Percentiles rank a stretch among this genome's conserved stretches.
These are phyloP conservation scores for Clinocottus analis DNA, from an alignment of 2,113 vertebrate genomes.

Conservation along the genomic window DNA sequence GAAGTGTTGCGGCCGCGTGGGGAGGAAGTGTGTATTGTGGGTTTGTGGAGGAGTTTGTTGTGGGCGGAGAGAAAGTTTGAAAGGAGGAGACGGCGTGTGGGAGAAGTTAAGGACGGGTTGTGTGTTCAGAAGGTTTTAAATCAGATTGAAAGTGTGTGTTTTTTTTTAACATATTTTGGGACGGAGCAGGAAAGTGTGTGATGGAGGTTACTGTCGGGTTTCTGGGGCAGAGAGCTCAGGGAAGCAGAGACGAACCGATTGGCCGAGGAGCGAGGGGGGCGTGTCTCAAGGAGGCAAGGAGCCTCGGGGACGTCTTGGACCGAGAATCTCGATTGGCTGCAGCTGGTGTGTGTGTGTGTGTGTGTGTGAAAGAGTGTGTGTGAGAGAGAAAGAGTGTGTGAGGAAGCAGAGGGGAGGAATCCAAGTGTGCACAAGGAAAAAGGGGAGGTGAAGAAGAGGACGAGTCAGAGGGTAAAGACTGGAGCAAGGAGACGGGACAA, in stretches of 20 bases:
- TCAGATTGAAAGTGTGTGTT: not conserved
- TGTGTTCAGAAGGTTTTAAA: slow-evolving; percentile 17
- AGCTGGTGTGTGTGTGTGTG: not conserved
- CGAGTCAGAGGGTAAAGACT: slow-evolving; percentile 26
- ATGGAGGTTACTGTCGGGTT: slow-evolving; percentile 6
- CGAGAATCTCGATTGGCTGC: slow-evolving; percentile 47
- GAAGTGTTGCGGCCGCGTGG: slow-evolving; percentile 51
- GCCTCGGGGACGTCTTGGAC: slow-evolving; percentile 59
- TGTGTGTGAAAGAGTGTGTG: not conserved
- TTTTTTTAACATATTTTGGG: no score
- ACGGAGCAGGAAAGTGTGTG: not conserved
- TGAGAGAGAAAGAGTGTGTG: slow-evolving; percentile 15
- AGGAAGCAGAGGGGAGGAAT: slow-evolving; percentile 57
- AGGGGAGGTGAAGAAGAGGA: slow-evolving; percentile 54
- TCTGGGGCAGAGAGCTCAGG: slow-evolving; percentile 3
- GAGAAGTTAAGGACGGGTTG: slow-evolving; percentile 6
- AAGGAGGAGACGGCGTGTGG: slow-evolving; percentile 17
- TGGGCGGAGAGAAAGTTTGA: slow-evolving; percentile 37
- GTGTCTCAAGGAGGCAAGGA: slow-evolving; percentile 54
- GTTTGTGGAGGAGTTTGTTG: slow-evolving; percentile 41
- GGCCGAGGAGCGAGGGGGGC: slow-evolving; percentile 62
- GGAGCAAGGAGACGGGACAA: slow-evolving; percentile 5
- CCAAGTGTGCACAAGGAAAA: slow-evolving; percentile 28
- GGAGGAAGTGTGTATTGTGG: slow-evolving; percentile 58
- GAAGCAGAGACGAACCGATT: slow-evolving; percentile 50